Conservation (phyloP, 1,140 invertebrate species). For the Chymomyza costata region DNA sequence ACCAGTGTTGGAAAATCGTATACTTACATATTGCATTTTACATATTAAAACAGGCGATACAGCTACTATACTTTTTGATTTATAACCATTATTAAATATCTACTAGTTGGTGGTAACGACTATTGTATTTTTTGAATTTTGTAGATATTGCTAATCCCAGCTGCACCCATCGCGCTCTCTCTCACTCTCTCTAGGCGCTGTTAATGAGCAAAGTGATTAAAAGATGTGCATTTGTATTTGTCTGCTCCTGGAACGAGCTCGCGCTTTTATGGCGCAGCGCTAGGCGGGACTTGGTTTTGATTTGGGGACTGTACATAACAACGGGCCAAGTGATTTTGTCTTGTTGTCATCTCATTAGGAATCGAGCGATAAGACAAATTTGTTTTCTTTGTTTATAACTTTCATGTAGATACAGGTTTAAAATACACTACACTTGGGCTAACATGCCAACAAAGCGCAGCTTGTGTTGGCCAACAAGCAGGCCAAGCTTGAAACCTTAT, state of each 20-base stretch:
- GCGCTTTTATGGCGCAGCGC: constrained; percentile 62
- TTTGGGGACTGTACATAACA: not conserved
- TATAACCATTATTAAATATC: constrained; percentile 45
- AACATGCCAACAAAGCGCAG: not conserved
- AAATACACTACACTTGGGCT: constrained; percentile 17
- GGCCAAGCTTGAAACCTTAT: not conserved
- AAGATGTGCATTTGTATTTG: constrained; percentile 74
- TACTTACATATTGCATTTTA: too few species aligned
- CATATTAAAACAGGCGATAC: constrained; percentile 23
- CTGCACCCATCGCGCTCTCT: not conserved
- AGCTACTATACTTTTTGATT: constrained; percentile 31
- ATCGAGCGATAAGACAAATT: constrained; percentile 74
- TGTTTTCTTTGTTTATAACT: constrained; percentile 73
- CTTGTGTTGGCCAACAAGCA: not conserved
- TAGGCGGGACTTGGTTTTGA: constrained; percentile 18
- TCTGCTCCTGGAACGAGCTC: constrained; percentile 71
- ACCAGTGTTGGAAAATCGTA: too few species aligned
- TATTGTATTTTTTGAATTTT: too few species aligned
- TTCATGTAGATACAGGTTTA: constrained; percentile 67
- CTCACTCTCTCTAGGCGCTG: constrained; percentile 14
- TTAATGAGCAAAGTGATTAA: constrained; percentile 73
- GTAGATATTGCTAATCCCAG: too few species aligned
- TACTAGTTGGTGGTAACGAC: constrained; percentile 44
- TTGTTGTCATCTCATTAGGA: constrained; percentile 74
- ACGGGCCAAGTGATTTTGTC: constrained; percentile 55